Conservation (phyloP, 2,113 vertebrate genomes). For the Barbus barbus region DNA sequence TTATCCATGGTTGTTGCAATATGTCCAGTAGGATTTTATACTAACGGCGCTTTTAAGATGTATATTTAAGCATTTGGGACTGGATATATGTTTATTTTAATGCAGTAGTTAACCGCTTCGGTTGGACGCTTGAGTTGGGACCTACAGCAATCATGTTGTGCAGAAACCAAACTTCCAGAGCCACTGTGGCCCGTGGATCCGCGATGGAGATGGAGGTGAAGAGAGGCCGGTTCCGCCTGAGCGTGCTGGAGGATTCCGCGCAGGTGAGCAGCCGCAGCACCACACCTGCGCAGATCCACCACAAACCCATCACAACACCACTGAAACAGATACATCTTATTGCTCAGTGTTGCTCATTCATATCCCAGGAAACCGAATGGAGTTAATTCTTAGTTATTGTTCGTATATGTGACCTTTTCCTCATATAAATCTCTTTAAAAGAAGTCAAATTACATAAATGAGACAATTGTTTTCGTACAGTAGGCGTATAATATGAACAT, state of each 20-base stretch:
- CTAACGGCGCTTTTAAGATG: not conserved
- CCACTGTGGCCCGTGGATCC: constrained; percentile 38
- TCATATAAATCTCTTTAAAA: not conserved
- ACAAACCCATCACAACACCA: not conserved
- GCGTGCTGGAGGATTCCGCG: constrained; percentile 31
- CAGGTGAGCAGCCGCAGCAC: not conserved
- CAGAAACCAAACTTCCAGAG: constrained; percentile 38
- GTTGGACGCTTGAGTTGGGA: not conserved
- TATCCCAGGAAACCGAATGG: not conserved
- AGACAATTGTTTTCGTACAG: not conserved
- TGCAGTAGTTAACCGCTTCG: not conserved
- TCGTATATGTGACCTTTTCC: not conserved
- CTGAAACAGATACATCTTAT: not conserved
- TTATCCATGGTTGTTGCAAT: not conserved
- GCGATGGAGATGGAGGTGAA: constrained; percentile 44
- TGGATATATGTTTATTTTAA: no score
- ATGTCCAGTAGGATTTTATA: not conserved
- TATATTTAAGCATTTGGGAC: not conserved
- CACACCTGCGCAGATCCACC: not conserved
- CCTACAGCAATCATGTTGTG: constrained; percentile 13
- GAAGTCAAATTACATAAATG: not conserved
- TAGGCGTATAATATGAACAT: not conserved
- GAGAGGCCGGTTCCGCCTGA: constrained; percentile 26
- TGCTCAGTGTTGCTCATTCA: not conserved
- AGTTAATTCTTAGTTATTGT: not conserved